These are phyloP conservation scores for Amblyopsis rosae DNA, from an alignment of 2,113 vertebrate genomes.

Conservation along the genomic window DNA sequence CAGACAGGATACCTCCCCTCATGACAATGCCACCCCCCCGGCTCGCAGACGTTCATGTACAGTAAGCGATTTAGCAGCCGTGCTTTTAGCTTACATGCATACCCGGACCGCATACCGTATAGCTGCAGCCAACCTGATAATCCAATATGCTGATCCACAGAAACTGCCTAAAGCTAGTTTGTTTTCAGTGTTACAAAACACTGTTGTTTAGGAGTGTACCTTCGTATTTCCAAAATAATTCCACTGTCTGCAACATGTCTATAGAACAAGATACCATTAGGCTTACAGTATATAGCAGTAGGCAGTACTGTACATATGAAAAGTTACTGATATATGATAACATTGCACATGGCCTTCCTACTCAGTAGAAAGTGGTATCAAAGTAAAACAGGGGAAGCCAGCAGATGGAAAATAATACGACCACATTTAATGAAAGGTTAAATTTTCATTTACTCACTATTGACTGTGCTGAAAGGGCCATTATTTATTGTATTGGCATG, in stretches of 20 bases:
- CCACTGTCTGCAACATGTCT: too few relatives aligned
- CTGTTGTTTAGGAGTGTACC: too few relatives aligned
- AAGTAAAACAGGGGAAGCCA: conserved; percentile 70
- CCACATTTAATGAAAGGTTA: conserved; percentile 83
- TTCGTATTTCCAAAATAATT: too few relatives aligned
- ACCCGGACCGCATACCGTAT: conserved; percentile 22
- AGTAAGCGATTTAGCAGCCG: conserved; percentile 56
- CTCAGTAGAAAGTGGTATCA: conserved; percentile 56
- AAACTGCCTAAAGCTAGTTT: neutral
- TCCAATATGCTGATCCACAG: conserved; percentile 15
- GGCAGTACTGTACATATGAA: neutral
- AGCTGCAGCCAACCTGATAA: conserved; percentile 6
- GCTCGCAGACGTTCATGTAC: conserved; percentile 46
- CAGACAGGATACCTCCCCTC: conserved; percentile 74
- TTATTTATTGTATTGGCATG: conserved; percentile 85
- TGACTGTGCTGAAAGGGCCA: conserved; percentile 81
- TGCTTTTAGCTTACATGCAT: conserved; percentile 23
- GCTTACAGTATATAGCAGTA: neutral
- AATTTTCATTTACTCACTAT: conserved; percentile 83
- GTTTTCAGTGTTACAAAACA: too few relatives aligned
- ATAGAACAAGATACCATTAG: too few relatives aligned
- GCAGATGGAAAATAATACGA: conserved; percentile 76
- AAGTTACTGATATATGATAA: conserved; percentile 29
- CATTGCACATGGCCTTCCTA: conserved; percentile 56
- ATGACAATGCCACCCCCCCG: conserved; percentile 65